Base-by-base conservation (phyloP, 2,797 vertebrate species). In the Myotis planiceps region DNA sequence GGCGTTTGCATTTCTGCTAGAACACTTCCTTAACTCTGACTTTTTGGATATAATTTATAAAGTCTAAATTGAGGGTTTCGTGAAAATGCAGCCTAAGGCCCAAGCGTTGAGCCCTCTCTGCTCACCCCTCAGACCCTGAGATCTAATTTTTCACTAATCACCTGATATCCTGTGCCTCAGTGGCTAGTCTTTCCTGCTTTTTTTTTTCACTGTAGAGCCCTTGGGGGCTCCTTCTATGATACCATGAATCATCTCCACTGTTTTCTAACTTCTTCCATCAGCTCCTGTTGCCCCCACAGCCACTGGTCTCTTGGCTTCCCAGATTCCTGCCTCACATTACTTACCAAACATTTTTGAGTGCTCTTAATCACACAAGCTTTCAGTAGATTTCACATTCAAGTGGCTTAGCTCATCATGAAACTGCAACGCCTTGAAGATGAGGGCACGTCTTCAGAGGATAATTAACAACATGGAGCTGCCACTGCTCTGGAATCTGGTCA, bases 321-420 rank as follows among this genome's bases (percentile, higher is more conserved):
- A 14, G 2, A 47, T 66, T 79, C 53, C 39, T 53, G 23, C 37
- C 29, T 9, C 37, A 49, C 21, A 34, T 27, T n/a, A 88, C 2
- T 65, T 34, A 51, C 0, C 32, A 3, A 34, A 25, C 25, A 9
- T 60, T 82, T 65, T 25, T 53, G 4, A 88, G 69, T 34, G 7
- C 34, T 63, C 19, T 89, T 92, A 65, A 85, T 85, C 80, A 47
- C 42, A 80, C 5, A 8, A 3, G 3, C n/a, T 65, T 88, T 60
- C 37, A 32, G 37, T 18, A 9, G 12, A 15, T 32, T 89, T 94
- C 80, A 49, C 84, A 75, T 75, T 72, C n/a, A 45, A 45, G 53
- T 3, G 9, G 49, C 49, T 90, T 25, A 42, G 72, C 32, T 93
- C 49, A 68, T 74, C 79, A 82, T 2, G 9, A 96, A 79, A 42